Evolutionary conservation across 2,113 vertebrate species (phyloP), one percentile per base, ranked within the genome.

Genomic region (Hemiprocne comata): DNA sequence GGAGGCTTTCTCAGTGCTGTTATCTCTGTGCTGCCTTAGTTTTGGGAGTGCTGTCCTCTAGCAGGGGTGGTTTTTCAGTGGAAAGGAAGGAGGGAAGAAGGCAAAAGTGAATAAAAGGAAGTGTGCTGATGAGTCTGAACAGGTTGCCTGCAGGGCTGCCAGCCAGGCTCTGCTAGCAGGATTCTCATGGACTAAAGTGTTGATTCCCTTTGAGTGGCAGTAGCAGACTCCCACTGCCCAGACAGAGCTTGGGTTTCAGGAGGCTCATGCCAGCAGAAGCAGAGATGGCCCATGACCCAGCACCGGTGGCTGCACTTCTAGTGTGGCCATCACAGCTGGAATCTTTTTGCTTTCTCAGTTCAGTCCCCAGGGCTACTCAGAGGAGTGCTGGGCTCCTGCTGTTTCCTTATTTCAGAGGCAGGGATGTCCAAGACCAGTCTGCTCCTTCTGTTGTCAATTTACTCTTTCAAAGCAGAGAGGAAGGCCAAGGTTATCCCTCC

Each of bases 181-280:
- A n/a, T 0, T 48, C 67, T 78, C 67, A 8, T 24, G 46, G 64
- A 33, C 79, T 90, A 28, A 89, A 61, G 76, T 93, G 84, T 93
- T 40, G 0, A 34, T 93, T 95, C 83, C 90, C 77, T 86, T 95
- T 96, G 94, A 97, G 92, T 91, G 95, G 94, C 94, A 97, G 94
- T 58, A 84, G 94, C 96, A 97, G 88, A 81, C 67, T 94, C 83
- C 57, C 80, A 69, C 53, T 62, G 57, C 83, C 13, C 8, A 40
- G 28, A 72, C 60, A 29, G 15, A 79, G 93, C 84, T 96, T 96
- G 95, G 84, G 40, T 94, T 97, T 93, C 94, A 90, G 86, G 53
- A 70, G 72, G 28, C 44, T 93, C 34, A 33, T 2, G 73, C 70
- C 92, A 85, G 73, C 73, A 92, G 55, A 38, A 87, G 72, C 58